Evolutionary conservation across 92 coral and sea anemone species (phyloP).

Genomic region (Palythoa grandiflora): DNA sequence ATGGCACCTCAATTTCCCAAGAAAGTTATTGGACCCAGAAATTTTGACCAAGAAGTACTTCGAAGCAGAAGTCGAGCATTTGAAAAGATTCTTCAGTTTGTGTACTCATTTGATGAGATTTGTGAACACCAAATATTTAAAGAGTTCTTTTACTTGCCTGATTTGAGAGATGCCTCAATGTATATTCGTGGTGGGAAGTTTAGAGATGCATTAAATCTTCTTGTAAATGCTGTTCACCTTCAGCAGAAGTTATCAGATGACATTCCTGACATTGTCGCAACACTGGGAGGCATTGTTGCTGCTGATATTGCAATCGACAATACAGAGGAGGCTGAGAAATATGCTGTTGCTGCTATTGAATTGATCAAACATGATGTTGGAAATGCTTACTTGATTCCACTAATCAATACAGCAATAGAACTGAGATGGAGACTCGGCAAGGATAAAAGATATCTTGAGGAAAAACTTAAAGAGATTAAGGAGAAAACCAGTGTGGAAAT

Average conservation of each 20-base stretch:
- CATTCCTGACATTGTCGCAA: conserved; percentile 80
- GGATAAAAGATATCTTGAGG: conserved; percentile 71
- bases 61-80: conserved; percentile 72
- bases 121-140: conserved; percentile 77
- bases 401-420: conserved; percentile 75
- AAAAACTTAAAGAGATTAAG: conserved; percentile 67
- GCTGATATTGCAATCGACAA: conserved; percentile 79
- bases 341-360: conserved; percentile 86
- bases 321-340: conserved; percentile 84
- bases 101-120: conserved; percentile 65
- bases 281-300: conserved; percentile 87
- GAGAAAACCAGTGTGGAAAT: conserved; percentile 77
- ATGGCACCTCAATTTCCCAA: conserved; percentile 79
- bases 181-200: conserved; percentile 90
- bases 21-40: conserved; percentile 83
- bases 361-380: conserved; percentile 67
- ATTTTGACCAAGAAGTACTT: conserved; percentile 74
- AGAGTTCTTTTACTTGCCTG: conserved; percentile 90
- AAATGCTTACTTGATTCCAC: conserved; percentile 80
- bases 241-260: conserved; percentile 94
- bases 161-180: conserved; percentile 79
- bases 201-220: conserved; percentile 73
- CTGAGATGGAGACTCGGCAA: conserved; percentile 75
- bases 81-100: conserved; percentile 71
- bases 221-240: conserved; percentile 90